A percentile compares a stretch with the other conserved stretches of the same genome.
These are phyloP conservation scores for Hermaeophaga mercurialis DNA, from an alignment of 2,888 invertebrate genomes.

Conservation along the genomic window DNA sequence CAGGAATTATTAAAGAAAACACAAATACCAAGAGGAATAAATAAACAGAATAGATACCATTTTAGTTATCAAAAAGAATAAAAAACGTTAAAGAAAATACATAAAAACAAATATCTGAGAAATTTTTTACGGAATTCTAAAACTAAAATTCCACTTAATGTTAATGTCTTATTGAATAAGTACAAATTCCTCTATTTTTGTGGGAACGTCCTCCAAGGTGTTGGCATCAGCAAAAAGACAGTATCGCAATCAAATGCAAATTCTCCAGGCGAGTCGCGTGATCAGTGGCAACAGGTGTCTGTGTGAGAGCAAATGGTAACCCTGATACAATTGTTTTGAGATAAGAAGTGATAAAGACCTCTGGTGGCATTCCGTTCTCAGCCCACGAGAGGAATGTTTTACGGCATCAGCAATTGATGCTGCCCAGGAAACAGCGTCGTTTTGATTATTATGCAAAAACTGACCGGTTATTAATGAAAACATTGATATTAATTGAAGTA, in stretches of 20 bases:
- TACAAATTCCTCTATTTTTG: neutral
- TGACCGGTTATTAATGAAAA: neutral
- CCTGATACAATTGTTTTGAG: conserved; percentile 20
- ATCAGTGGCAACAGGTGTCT: conserved; percentile 14
- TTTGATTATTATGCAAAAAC: conserved; percentile 7
- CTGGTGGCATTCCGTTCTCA: conserved; percentile 18
- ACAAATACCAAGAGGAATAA: too few relatives aligned
- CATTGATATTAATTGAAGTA: neutral
- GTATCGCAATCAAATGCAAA: too few relatives aligned
- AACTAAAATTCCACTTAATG: too few relatives aligned
- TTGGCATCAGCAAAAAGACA: too few relatives aligned
- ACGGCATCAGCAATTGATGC: conserved; percentile 10
- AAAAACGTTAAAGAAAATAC: too few relatives aligned
- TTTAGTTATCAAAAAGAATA: too few relatives aligned
- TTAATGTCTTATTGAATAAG: too few relatives aligned
- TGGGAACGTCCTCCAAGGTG: neutral
- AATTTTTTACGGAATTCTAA: too few relatives aligned
- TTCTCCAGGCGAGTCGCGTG: too few relatives aligned
- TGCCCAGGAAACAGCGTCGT: conserved; percentile 4
- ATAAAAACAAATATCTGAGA: too few relatives aligned
- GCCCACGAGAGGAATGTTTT: neutral
- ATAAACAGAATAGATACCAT: too few relatives aligned
- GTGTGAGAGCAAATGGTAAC: conserved; percentile 7
- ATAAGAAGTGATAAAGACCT: conserved; percentile 16
- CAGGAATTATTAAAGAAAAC: too few relatives aligned